Evolutionary conservation across 2,797 vertebrate species (phyloP).

Genomic region (Lophius americanus): DNA sequence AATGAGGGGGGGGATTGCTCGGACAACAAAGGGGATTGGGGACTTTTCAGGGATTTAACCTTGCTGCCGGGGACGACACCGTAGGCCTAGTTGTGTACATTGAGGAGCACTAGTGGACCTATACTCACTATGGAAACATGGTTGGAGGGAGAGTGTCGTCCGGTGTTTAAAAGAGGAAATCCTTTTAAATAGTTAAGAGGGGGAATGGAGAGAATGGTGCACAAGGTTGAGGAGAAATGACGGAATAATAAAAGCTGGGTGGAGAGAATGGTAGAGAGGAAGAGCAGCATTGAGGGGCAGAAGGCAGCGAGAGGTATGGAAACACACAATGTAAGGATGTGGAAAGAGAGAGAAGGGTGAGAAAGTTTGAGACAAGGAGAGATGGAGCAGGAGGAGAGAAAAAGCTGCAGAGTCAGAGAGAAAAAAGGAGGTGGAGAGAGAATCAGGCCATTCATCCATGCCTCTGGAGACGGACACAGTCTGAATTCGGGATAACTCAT

Average conservation of each 20-base stretch:
- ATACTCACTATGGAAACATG: constrained; percentile 70
- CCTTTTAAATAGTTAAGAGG: constrained; percentile 51
- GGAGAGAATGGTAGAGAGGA: constrained; percentile 30
- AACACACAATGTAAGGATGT: constrained; percentile 54
- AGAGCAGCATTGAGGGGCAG: constrained; percentile 40
- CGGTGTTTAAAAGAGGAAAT: constrained; percentile 31
- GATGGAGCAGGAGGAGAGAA: constrained; percentile 33
- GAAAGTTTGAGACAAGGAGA: constrained; percentile 55
- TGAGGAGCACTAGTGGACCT: constrained; percentile 39
- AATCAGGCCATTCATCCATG: constrained; percentile 80
- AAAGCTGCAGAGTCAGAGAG: constrained; percentile 67
- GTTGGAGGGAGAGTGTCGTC: constrained; percentile 47
- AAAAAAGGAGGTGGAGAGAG: constrained; percentile 67
- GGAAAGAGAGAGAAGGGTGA: constrained; percentile 35
- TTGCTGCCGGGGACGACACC: no score
- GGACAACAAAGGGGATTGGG: no score
- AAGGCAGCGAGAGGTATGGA: constrained; percentile 17
- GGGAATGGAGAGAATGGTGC: constrained; percentile 46
- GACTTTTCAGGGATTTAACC: no score
- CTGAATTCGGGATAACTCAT: constrained; percentile 80
- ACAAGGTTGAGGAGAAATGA: constrained; percentile 41
- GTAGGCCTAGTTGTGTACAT: no score
- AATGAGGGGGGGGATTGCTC: no score
- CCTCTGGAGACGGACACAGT: constrained; percentile 76
- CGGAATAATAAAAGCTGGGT: constrained; percentile 33